Conservation (phyloP, 2,113 vertebrate species). For the Tupaia tana region DNA sequence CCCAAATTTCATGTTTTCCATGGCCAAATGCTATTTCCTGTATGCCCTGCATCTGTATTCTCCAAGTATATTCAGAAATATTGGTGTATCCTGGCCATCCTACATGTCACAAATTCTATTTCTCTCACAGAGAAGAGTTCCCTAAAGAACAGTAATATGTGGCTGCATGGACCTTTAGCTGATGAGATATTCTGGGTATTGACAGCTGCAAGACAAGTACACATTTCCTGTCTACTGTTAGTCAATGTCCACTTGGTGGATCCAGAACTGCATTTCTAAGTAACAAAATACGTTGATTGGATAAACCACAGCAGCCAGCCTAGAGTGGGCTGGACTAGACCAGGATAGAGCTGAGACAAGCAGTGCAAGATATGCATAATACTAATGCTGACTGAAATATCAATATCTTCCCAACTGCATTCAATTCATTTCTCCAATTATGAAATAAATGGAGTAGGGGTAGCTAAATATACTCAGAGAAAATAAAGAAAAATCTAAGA, state of each 20-base stretch:
- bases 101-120: neutral
- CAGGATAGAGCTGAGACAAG: neutral
- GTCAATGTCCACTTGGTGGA: neutral
- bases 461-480: neutral
- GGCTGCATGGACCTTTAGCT: constrained; percentile 19
- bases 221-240: constrained; percentile 20
- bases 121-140: constrained; percentile 1
- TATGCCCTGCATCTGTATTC: neutral
- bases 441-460: neutral
- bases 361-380: neutral
- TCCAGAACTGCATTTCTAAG: constrained; percentile 17
- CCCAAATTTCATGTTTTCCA: neutral
- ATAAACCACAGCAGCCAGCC: neutral
- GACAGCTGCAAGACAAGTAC: neutral
- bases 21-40: neutral
- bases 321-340: neutral
- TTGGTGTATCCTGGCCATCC: neutral
- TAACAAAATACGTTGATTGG: constrained; percentile 29
- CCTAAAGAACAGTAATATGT: neutral
- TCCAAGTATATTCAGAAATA: neutral
- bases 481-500: neutral
- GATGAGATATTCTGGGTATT: constrained; percentile 7
- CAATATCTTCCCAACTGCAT: neutral
- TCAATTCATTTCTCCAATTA: neutral
- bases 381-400: neutral